Evolutionary conservation across 2,113 vertebrate species (phyloP), one percentile per base, ranked within the genome.

Genomic region (Candoia aspera): DNA sequence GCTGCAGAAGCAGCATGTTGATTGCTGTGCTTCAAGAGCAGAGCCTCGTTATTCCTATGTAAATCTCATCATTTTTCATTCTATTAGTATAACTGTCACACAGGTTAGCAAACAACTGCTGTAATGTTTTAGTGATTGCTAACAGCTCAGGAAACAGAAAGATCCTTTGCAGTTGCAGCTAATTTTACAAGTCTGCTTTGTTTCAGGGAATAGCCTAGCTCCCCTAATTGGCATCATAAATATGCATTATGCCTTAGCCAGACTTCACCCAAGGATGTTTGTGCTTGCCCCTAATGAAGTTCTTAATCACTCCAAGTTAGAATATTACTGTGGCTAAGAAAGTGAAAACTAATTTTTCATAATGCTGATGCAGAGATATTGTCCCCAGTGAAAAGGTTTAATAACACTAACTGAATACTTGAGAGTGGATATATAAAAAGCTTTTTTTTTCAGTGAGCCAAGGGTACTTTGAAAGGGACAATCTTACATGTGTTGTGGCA

Each of bases 71-170:
- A 96, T 96, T 93, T 93, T 95, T 97, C 95, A 96, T 95, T 93
- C 84, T 93, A 96, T 95, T 91, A 91, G 95, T 93, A 92, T 91
- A 21, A 24, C 93, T 73, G 6, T 93, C 93, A 86, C 88, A 11
- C 33, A 86, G 62, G 62, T 87, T 94, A 92, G 93, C 95, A 90
- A 95, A 93, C 90, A 60, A 79, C 88, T 94, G 97, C 96, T 96
- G 94, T 97, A 97, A 97, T 96, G 93, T 95, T 96, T 91, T 93
- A 89, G 91, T 96, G 97, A 97, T 97, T 97, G 97, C 97, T 96
- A 91, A 96, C 93, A 91, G 94, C 96, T 95, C 97, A 97, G 93
- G 94, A 97, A 59, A 92, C 91, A 86, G 90, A 94, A 90, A 84
- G 94, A 92, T 91, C 93, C 93, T 46, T 93, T 92, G 68, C 90